Evolutionary conservation across 1,140 invertebrate genomes (phyloP), one percentile per base, ranked within the genome.

Genomic region (Steinernema feltiae): DNA sequence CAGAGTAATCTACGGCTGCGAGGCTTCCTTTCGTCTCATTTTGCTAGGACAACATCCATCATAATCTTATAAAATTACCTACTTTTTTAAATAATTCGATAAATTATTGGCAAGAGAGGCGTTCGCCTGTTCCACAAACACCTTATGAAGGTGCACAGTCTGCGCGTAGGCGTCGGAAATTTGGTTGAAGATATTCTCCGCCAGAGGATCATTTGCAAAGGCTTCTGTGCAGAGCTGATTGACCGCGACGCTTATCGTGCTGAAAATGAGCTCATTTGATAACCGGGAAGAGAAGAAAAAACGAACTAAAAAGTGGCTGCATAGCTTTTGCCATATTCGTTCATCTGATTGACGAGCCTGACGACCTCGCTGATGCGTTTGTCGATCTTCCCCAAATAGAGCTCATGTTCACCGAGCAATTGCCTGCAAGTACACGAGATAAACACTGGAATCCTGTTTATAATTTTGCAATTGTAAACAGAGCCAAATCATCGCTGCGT

Each of bases 111-210:
- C 31, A 24, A 86, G 63, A 0, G 79, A 48, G 18, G 81, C 78
- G 69, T 75, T 82, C 1, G 84, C 76, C 24, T 81, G 69, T 30
- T 85, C 85, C n/a, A 85, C 76, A 32, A 84, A 74, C 1, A 69
- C 74, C 70, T 81, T 80, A 48, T 84, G 81, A 1, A 85, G 72
- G 72, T 78, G 71, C 1, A 85, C 79, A 30, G 85, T 80, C 30
- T 86, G 82, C 3, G 77, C 77, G 48, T 83, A 80, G 3, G 84
- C 79, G 41, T 85, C 84, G n/a, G 83, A 77, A 15, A 86, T 75
- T 0, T 27, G 29, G 1, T 78, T 30, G 30, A 77, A 69, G 24
- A 69, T 30, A n/a, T 75, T 41, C 30, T 53, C 30, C 24, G 76
- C 76, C 2, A 77, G 76, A 32, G 76, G 46, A 29, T 48, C 69